Conservation (phyloP, 2,888 invertebrate species). For the Lutraria lutraria region DNA sequence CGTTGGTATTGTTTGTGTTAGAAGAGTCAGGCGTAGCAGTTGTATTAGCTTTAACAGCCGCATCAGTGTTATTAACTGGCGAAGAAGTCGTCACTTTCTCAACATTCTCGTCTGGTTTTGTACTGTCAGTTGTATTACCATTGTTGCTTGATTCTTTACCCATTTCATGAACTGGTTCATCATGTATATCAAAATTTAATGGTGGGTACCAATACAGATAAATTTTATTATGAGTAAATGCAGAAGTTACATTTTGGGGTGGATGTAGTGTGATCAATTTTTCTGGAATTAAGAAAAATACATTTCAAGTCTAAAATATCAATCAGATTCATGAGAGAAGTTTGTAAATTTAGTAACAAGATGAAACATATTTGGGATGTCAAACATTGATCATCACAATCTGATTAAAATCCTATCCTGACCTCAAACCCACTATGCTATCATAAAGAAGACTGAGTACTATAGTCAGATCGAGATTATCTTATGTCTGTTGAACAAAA, state of each 20-base stretch:
- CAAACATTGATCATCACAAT: background rate
- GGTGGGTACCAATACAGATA: constrained; percentile 76
- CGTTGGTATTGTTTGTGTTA: background rate
- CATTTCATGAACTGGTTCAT: background rate
- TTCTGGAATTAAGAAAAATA: constrained; percentile 50
- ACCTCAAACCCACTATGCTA: too few species aligned
- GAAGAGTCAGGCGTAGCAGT: constrained; percentile 6
- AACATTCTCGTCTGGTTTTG: background rate
- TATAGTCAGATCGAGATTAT: too few species aligned
- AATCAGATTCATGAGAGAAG: background rate
- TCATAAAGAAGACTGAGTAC: too few species aligned
- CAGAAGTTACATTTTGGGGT: constrained; percentile 71
- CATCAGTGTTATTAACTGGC: background rate
- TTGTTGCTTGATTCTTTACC: background rate
- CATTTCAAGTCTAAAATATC: background rate
- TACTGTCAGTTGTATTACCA: background rate
- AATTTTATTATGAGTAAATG: constrained; percentile 57
- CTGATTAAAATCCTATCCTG: too few species aligned
- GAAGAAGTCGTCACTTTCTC: background rate
- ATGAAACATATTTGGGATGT: background rate
- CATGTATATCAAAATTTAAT: constrained; percentile 60
- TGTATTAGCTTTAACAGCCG: background rate
- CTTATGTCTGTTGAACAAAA: background rate
- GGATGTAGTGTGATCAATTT: constrained; percentile 69
- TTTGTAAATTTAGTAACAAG: background rate